A percentile compares a stretch with the other conserved stretches of the same genome.
Conservation (phyloP, 1,140 invertebrate species). For the Schlechtendalia chinensis region DNA sequence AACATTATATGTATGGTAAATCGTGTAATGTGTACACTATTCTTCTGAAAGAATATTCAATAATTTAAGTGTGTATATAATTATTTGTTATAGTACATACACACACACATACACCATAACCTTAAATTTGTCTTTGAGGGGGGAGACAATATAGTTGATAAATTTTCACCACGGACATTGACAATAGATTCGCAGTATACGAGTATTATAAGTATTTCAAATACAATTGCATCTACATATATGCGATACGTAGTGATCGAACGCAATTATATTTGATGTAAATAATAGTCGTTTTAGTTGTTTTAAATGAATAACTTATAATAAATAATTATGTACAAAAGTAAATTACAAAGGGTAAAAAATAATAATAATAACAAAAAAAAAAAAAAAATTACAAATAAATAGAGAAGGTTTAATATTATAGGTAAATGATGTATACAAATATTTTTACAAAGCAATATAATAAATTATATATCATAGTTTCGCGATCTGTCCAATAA, state of each 20-base stretch:
- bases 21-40: too few relatives aligned
- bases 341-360: conserved; percentile 32
- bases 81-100: too few relatives aligned
- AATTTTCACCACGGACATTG: too few relatives aligned
- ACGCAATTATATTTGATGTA: not conserved
- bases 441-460: conserved; percentile 32
- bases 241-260: not conserved
- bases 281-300: not conserved
- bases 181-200: too few relatives aligned
- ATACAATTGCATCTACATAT: not conserved
- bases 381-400: conserved; percentile 24
- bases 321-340: conserved; percentile 32
- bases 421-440: conserved; percentile 23
- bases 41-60: too few relatives aligned
- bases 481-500: not conserved
- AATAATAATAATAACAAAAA: conserved; percentile 25
- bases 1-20: too few relatives aligned
- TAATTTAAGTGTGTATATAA: too few relatives aligned
- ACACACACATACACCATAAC: too few relatives aligned
- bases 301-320: conserved; percentile 38
- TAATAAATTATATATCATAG: conserved; percentile 12
- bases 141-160: too few relatives aligned
- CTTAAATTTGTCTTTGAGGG: too few relatives aligned
- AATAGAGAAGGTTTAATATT: conserved; percentile 23
- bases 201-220: too few relatives aligned